Percentiles rank a stretch among this genome's conserved stretches.
phyloP scores from a whole-genome alignment of 92 coral and sea anemone genomes.

The Scolanthus callimorphus region DNA sequence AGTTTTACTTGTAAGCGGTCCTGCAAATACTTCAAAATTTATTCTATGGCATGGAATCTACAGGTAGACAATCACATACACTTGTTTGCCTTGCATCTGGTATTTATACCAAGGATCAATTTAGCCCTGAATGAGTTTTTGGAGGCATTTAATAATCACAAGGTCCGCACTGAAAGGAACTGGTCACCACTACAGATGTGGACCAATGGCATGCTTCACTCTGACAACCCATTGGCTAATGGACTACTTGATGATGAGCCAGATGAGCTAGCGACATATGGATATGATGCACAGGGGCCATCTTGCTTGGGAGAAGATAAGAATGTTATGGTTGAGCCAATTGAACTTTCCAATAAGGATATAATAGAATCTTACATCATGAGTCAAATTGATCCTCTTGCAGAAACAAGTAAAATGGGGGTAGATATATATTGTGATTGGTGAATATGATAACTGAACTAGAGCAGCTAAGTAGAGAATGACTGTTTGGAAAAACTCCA shows the following conservation, averaged over 20 bases:
- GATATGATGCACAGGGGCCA: constrained; percentile 60
- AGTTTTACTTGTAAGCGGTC: too few species aligned
- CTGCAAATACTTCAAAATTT: too few species aligned
- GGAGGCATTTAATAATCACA: constrained; percentile 41
- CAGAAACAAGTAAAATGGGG: constrained; percentile 62
- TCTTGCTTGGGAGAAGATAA: constrained; percentile 36
- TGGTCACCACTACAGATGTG: constrained; percentile 46
- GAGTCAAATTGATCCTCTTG: constrained; percentile 25
- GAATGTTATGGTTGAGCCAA: constrained; percentile 42
- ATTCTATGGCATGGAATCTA: too few species aligned
- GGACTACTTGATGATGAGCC: constrained; percentile 6
- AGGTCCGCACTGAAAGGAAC: constrained; percentile 24
- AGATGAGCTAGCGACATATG: constrained; percentile 34
- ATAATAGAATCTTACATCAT: constrained; percentile 31
- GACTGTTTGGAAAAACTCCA: too few species aligned
- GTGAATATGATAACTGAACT: too few species aligned
- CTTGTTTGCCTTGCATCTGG: constrained; percentile 9
- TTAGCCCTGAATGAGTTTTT: constrained; percentile 31
- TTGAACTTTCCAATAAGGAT: constrained; percentile 15
- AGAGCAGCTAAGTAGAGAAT: too few species aligned
- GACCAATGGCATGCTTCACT: constrained; percentile 41
- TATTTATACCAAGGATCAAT: constrained; percentile 36
- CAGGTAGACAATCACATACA: constrained; percentile 13
- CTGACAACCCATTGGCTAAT: constrained; percentile 22
- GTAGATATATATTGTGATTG: constrained; percentile 68